Base-by-base conservation (phyloP, 2,113 vertebrate genomes). In the Haliaeetus leucogaster region DNA sequence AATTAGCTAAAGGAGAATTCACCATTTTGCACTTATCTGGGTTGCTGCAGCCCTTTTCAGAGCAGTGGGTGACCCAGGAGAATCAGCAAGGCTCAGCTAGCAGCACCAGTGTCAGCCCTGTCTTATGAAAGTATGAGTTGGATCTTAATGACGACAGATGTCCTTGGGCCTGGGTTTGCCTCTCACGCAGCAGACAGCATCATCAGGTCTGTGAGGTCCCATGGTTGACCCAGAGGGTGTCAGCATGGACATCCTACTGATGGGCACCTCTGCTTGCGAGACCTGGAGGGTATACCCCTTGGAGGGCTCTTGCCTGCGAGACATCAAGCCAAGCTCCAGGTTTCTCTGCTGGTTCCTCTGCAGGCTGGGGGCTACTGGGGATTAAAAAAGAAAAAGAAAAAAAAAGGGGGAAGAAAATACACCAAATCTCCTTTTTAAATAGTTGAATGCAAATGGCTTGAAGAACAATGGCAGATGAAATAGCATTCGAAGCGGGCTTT, bases 391-490 rank as follows among this genome's bases (percentile, higher is more conserved):
- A 18, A 55, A 50, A 27, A 25, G 4, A 42, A 29, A 70, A 32
- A 38, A 11, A 10, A 10, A 0, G 2, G 23, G 52, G 26, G 38
- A 74, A 93, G 77, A 96, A 94, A 95, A 97, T 71, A 92, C 82
- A 91, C 78, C 62, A 92, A 96, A 97, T 95, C 97, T 95, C 66
- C 80, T 93, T 92, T 95, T 73, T 86, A 95, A 95, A 89, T 71
- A 95, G 93, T 89, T 95, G 91, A 95, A 94, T 96, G 85, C 95
- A 97, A 96, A 96, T 96, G 89, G 94, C 82, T 82, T 82, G 87
- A 94, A 97, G 97, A 95, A 96, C 95, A 95, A 96, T 97, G 91
- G 89, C 88, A 93, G 95, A 96, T 92, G 91, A 96, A 96, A 97
- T 96, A 92, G 94, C 82, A 90, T 96, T 97, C 53, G 77, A 89